These are phyloP conservation scores for Corythoichthys haematopterus DNA, from an alignment of 2,113 vertebrate genomes.

Conservation along the genomic window DNA sequence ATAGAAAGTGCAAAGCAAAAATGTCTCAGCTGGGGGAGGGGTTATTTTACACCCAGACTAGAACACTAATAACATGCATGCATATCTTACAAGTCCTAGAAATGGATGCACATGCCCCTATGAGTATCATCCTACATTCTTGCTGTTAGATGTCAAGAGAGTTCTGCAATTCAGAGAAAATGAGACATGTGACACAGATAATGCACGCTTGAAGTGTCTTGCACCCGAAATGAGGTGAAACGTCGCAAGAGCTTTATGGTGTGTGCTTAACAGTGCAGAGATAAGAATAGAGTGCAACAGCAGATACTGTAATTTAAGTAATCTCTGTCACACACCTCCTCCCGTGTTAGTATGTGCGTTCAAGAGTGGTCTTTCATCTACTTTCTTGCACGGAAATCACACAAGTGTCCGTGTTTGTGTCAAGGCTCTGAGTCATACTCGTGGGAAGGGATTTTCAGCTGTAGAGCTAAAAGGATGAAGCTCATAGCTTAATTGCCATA, in stretches of 20 bases:
- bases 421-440: slow-evolving; percentile 31
- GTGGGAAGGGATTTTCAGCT: slow-evolving; percentile 48
- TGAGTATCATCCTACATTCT: slow-evolving; percentile 1
- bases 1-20: slow-evolving; percentile 32
- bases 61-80: slow-evolving; percentile 28
- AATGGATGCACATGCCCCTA: slow-evolving; percentile 14
- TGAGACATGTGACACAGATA: slow-evolving; percentile 21
- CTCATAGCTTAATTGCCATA: slow-evolving; percentile 28
- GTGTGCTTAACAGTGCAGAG: slow-evolving; percentile 39
- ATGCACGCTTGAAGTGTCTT: slow-evolving; percentile 37
- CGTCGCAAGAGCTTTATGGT: slow-evolving; percentile 50
- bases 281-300: slow-evolving; percentile 54
- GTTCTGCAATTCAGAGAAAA: slow-evolving; percentile 19
- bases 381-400: slow-evolving; percentile 51
- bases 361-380: slow-evolving; percentile 45
- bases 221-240: slow-evolving; percentile 58
- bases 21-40: slow-evolving; percentile 53
- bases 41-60: slow-evolving; percentile 37
- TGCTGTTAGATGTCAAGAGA: slow-evolving; percentile 24
- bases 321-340: slow-evolving; percentile 36
- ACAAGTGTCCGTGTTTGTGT: slow-evolving; percentile 44
- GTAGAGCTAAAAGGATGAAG: slow-evolving; percentile 32
- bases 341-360: slow-evolving; percentile 15
- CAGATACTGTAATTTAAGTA: slow-evolving; percentile 51
- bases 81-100: slow-evolving; percentile 6